Base-by-base conservation (phyloP, 2,797 vertebrate species). In the Alca torda region DNA sequence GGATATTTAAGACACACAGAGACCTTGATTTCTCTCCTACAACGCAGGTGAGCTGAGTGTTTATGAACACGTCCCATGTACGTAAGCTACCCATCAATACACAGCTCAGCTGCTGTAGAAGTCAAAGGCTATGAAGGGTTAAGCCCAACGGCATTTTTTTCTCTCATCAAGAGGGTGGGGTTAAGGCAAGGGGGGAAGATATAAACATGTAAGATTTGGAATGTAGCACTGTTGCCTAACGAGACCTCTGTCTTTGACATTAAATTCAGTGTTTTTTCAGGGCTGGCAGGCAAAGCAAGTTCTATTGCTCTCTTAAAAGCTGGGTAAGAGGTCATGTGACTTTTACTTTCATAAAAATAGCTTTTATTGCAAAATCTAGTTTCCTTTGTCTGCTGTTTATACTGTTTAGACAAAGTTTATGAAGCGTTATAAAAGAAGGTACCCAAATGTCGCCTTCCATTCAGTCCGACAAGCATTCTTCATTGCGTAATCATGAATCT, bases 301-400 rank as follows among this genome's bases (percentile, higher is more conserved):
- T 96, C 91, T 95, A 13, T 90, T 93, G 59, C 72, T 92, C 80
- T 91, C 64, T 68, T 93, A 88, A 95, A 92, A 91, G 39, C 87
- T 93, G 87, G 35, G 59, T 85, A 81, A 85, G 90, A 86, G 12
- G 50, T 94, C 94, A 84, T 54, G 90, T 90, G 94, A 95, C 59
- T 95, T 95, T 94, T 70, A 54, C 88, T 95, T 94, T 97, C 68
- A 50, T 95, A 97, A 97, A 97, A 97, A 91, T 96, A 96, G 65
- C 77, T 95, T 94, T 95, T 94, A 93, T 97, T 97, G 95, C 92
- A 96, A 96, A 97, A 96, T 84, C 43, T 78, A 76, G 57, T 94
- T 96, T 95, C 79, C 75, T 95, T 95, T 95, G 89, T 93, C 95
- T 91, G 46, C 45, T 95, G 60, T 96, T 98, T 97, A 89, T 61